Percentiles rank a stretch among this genome's conserved stretches.
These are phyloP conservation scores for Tethea ocularis DNA, from an alignment of 2,888 invertebrate species.

Conservation along the genomic window DNA sequence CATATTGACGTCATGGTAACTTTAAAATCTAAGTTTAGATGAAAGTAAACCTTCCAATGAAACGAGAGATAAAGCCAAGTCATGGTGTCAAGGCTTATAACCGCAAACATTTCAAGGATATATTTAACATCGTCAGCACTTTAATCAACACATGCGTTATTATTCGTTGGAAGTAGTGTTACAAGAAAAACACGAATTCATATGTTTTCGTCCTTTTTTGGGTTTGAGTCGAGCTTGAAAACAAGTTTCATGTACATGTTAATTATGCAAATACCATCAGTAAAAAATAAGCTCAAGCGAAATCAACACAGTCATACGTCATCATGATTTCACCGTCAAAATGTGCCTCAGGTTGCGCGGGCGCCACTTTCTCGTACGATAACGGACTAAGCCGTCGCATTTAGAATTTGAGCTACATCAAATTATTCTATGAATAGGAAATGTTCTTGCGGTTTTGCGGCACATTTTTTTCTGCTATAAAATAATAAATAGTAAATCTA, in stretches of 20 bases:
- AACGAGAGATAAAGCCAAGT: neutral
- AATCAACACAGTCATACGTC: constrained; percentile 10
- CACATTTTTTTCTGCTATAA: too few relatives aligned
- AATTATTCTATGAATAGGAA: neutral
- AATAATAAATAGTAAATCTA: too few relatives aligned
- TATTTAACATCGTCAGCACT: neutral
- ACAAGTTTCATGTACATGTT: neutral
- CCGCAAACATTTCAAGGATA: neutral
- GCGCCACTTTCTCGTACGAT: constrained; percentile 44
- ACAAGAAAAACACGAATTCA: neutral
- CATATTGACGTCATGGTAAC: neutral
- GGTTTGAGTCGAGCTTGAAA: neutral
- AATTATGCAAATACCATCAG: neutral
- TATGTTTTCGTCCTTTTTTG: neutral
- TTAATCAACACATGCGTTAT: constrained; percentile 1
- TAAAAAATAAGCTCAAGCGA: neutral
- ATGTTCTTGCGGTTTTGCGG: neutral
- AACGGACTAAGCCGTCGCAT: constrained; percentile 1
- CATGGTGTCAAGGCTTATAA: neutral
- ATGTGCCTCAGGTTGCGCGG: constrained; percentile 32
- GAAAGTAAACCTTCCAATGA: neutral
- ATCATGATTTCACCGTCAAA: constrained; percentile 45
- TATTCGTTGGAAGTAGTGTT: neutral
- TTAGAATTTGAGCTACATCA: constrained; percentile 8
- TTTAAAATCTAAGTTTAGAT: neutral